Conservation (phyloP, 1,140 invertebrate species). For the Lanistes nyassanus region DNA sequence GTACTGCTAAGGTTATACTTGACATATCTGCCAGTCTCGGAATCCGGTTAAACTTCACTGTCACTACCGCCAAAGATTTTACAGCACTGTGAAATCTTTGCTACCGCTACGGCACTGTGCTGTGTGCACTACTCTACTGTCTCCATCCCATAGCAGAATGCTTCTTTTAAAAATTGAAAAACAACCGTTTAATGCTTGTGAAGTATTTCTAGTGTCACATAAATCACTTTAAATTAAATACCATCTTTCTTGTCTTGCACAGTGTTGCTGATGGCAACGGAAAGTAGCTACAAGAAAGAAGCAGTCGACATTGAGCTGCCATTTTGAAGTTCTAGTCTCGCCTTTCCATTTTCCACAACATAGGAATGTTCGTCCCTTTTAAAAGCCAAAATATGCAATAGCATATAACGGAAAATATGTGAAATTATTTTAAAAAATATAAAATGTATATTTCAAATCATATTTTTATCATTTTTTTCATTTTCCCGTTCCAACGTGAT, state of each 20-base stretch:
- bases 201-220: not conserved
- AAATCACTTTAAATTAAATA: not conserved
- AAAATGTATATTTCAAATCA: not conserved
- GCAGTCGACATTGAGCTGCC: constrained; percentile 23
- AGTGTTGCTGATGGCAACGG: constrained; percentile 14
- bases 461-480: not conserved
- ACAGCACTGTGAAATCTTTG: not conserved
- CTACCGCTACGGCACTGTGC: not conserved
- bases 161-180: not conserved
- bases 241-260: not conserved
- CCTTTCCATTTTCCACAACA: not conserved
- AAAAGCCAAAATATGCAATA: not conserved
- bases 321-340: constrained; percentile 14
- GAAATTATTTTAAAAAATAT: constrained; percentile 3
- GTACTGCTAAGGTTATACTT: too few species aligned
- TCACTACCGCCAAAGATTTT: too few species aligned
- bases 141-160: not conserved
- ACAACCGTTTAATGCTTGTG: not conserved
- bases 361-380: not conserved
- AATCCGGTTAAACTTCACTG: too few species aligned
- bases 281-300: constrained; percentile 6
- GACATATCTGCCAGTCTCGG: too few species aligned
- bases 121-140: not conserved
- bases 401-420: not conserved
- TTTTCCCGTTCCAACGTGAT: constrained; percentile 34